Percentiles rank a stretch among this genome's conserved stretches.
These are phyloP conservation scores for Lutra lutra DNA, from an alignment of 2,797 vertebrate genomes.

Conservation along the genomic window DNA sequence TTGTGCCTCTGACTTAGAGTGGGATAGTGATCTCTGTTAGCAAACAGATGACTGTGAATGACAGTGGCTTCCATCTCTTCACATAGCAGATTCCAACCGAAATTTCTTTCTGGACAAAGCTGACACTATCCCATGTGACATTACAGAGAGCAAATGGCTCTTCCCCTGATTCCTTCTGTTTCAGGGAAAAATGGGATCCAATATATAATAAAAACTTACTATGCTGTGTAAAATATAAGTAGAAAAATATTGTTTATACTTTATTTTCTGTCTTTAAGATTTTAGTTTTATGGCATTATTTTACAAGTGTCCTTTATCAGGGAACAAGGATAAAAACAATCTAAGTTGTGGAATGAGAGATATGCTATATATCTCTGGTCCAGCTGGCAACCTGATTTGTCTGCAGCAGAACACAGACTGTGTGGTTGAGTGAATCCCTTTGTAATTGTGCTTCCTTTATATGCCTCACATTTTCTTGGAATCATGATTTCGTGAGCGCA, in stretches of 20 bases:
- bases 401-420: neutral
- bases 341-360: neutral
- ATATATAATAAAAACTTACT: neutral
- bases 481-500: neutral
- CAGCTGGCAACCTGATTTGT: neutral
- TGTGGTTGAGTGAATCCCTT: neutral
- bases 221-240: neutral
- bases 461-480: neutral
- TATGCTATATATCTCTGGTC: neutral
- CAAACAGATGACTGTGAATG: neutral
- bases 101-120: neutral
- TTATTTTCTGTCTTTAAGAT: neutral
- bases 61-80: neutral
- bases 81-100: neutral
- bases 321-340: neutral
- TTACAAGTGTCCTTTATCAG: neutral
- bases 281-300: neutral
- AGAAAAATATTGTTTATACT: neutral
- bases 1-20: neutral
- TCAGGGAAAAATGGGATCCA: neutral
- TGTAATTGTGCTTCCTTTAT: neutral
- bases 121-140: neutral
- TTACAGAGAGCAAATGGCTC: neutral
- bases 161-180: neutral
- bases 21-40: neutral